Percentiles rank a stretch among this genome's conserved stretches.
Conservation (phyloP, 2,797 vertebrate species). For the Anguilla anguilla region DNA sequence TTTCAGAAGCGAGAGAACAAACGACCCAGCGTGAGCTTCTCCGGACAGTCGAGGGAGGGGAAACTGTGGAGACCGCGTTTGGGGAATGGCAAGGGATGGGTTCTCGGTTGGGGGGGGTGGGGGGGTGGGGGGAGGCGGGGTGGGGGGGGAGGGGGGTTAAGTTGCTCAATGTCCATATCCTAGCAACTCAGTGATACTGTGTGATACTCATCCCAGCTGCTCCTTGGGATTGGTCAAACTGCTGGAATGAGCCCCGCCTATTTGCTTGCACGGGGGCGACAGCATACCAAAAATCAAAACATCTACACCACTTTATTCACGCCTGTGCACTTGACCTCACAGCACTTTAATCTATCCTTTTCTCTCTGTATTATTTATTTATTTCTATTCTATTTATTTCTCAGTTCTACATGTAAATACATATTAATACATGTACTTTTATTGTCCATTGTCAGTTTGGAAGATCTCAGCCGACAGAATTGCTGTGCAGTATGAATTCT, state of each 20-base stretch:
- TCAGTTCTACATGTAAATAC: constrained; percentile 33
- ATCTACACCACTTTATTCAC: constrained; percentile 77
- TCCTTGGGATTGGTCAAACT: constrained; percentile 84
- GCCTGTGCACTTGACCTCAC: constrained; percentile 84
- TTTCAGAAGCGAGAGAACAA: constrained; percentile 51
- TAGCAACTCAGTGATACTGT: constrained; percentile 75
- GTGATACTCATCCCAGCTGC: constrained; percentile 76
- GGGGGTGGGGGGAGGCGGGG: constrained; percentile 34
- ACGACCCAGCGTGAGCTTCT: constrained; percentile 57
- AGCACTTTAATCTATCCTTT: constrained; percentile 73
- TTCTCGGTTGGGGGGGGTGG: constrained; percentile 40
- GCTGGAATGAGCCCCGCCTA: constrained; percentile 78
- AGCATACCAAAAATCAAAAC: constrained; percentile 85
- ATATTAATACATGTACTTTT: constrained; percentile 58
- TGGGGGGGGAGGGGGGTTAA: constrained; percentile 56
- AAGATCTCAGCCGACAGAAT: constrained; percentile 62
- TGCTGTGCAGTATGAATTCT: constrained; percentile 85
- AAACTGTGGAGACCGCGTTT: constrained; percentile 57
- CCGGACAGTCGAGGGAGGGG: constrained; percentile 48
- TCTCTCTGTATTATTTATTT: constrained; percentile 57
- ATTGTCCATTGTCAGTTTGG: constrained; percentile 57
- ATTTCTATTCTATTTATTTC: constrained; percentile 40
- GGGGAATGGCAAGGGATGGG: constrained; percentile 49
- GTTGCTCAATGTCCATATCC: constrained; percentile 89
- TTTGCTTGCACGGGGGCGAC: constrained; percentile 74